Conservation (phyloP, 2,888 invertebrate species). For the Leptinotarsa rubiginosa region DNA sequence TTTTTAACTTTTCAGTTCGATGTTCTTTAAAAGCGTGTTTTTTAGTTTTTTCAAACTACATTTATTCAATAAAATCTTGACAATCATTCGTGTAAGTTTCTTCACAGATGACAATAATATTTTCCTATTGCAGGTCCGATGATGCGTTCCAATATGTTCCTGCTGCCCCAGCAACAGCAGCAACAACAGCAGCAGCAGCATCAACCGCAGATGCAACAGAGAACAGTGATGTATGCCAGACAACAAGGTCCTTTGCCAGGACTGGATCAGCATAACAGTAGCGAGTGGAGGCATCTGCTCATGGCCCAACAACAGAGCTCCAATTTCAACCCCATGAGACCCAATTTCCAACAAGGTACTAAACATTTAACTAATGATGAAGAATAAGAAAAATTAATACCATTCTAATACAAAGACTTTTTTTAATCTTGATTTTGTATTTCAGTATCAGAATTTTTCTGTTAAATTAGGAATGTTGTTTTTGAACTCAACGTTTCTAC, state of each 20-base stretch:
- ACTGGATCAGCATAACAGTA: constrained; percentile 68
- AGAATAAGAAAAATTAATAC: too few relatives aligned
- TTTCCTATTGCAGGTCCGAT: constrained; percentile 69
- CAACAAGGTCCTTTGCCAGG: constrained; percentile 68
- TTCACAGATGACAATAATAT: neutral
- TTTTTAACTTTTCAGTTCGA: too few relatives aligned
- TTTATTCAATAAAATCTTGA: too few relatives aligned
- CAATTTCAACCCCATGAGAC: constrained; percentile 67
- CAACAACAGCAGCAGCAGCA: constrained; percentile 71
- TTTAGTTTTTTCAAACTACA: too few relatives aligned
- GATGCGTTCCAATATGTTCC: constrained; percentile 75
- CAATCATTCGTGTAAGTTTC: too few relatives aligned
- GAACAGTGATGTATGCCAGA: constrained; percentile 67
- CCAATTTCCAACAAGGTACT: constrained; percentile 68
- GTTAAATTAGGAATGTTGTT: too few relatives aligned
- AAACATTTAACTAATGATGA: neutral
- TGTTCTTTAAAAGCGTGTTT: too few relatives aligned
- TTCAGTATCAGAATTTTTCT: too few relatives aligned
- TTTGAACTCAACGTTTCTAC: too few relatives aligned
- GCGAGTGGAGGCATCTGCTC: constrained; percentile 75
- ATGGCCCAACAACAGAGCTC: constrained; percentile 70
- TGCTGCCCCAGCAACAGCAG: constrained; percentile 68
- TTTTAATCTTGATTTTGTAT: too few relatives aligned
- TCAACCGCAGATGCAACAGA: constrained; percentile 65
- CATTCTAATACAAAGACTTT: too few relatives aligned